Evolutionary conservation across 64 coral and sea anemone genomes (phyloP).

Genomic region (Montipora foliosa): DNA sequence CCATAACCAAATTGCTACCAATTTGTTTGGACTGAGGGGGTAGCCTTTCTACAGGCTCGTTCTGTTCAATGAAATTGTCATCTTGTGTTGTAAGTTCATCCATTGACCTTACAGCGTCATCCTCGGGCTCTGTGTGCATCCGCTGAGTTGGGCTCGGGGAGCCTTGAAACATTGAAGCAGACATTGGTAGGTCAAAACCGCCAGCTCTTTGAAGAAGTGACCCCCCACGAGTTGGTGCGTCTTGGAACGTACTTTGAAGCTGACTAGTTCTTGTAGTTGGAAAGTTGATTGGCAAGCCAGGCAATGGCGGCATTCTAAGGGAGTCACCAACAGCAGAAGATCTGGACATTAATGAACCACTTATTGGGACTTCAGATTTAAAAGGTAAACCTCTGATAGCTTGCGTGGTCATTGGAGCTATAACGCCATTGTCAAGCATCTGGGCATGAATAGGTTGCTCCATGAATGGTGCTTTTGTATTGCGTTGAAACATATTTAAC

Average conservation of each 20-base stretch:
- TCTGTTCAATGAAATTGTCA: not conserved
- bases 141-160: not conserved
- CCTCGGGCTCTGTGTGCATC: conserved; percentile 18
- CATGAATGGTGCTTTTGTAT: not conserved
- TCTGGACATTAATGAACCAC: not conserved
- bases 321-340: not conserved
- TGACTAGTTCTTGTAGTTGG: conserved; percentile 23
- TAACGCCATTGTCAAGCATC: conserved; percentile 32
- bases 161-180: not conserved
- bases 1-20: conserved; percentile 49
- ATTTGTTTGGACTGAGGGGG: not conserved
- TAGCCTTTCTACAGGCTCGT: conserved; percentile 2
- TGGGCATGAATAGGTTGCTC: conserved; percentile 48
- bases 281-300: not conserved
- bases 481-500: conserved; percentile 1
- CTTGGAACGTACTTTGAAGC: not conserved
- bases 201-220: conserved; percentile 39
- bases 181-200: not conserved
- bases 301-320: not conserved
- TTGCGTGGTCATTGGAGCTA: conserved; percentile 23
- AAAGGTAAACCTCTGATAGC: not conserved
- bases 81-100: not conserved
- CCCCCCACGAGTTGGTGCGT: not conserved
- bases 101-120: not conserved
- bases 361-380: not conserved